Base-by-base conservation (phyloP, 2,797 vertebrate genomes). In the Rhynchonycteris naso region DNA sequence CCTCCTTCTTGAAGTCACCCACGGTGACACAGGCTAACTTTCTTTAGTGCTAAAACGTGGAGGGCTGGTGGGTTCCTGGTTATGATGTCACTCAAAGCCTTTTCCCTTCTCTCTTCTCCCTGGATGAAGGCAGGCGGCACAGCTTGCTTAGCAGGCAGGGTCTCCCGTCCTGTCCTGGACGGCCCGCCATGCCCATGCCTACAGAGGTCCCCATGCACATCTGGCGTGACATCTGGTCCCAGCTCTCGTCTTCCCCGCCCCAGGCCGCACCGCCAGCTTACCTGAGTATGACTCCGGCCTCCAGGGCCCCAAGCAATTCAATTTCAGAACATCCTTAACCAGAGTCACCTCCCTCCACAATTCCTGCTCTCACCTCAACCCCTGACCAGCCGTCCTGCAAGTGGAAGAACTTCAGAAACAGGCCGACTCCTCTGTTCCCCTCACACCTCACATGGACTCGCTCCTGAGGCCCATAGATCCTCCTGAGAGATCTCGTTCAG, bases 161-260 rank as follows among this genome's bases (percentile, higher is more conserved):
- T 15, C 18, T 59, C 22, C 1, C 1, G n/a, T 11, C 15, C 52
- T 33, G 28, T 10, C 35, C 84, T 33, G 4, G 22, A 28, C 75
- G 26, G 15, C 35, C 4, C 26, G 47, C n/a, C 24, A 4, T 30
- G 21, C 2, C 43, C 30, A 4, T 19, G 43, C 8, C 43, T 43
- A 7, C 10, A 0, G 0, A 4, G 13, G 6, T 30, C 14, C 52
- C 50, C 1, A 4, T 3, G 28, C 3, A 0, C 7, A 6, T 9
- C 52, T 56, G 33, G 26, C 14, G 52, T 24, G 15, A 43, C 56
- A 3, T 3, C 18, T 56, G n/a, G 58, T 9, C 5, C 33, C 33
- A 11, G 10, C 74, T 54, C n/a, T 72, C 19, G 19, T 52, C 33
- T n/a, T n/a, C n/a, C 10, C 79, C 22, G 18, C 18, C 69, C 63